Percentiles rank a stretch among this genome's conserved stretches.
Evolutionary conservation across 2,797 vertebrate species (phyloP).

Genomic region (Falco naumanni): DNA sequence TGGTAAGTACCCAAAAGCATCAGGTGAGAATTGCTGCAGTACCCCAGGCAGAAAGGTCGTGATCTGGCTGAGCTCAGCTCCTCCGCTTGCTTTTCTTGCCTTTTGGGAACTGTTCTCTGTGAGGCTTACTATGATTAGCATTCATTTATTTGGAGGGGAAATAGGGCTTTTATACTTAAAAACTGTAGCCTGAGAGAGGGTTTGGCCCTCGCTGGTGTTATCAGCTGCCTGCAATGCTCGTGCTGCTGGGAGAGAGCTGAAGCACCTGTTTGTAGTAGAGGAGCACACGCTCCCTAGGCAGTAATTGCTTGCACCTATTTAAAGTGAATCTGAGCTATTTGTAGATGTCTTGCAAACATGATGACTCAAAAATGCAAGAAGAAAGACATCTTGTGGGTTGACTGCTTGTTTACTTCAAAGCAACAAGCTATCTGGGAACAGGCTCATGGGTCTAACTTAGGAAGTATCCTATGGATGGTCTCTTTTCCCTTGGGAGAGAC

Average conservation of each 20-base stretch:
- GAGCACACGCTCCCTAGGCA: not conserved
- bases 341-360: not conserved
- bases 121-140: not conserved
- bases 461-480: not conserved
- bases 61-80: not conserved
- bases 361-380: not conserved
- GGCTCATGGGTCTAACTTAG: not conserved
- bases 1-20: constrained; percentile 84
- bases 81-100: not conserved
- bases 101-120: not conserved
- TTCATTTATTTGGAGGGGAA: not conserved
- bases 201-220: not conserved
- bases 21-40: constrained; percentile 70
- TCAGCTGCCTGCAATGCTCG: not conserved
- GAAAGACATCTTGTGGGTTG: not conserved
- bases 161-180: not conserved
- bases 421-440: not conserved
- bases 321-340: not conserved
- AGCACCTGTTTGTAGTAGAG: not conserved
- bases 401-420: not conserved
- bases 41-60: not conserved
- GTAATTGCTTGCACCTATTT: not conserved
- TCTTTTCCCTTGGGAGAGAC: not conserved
- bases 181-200: not conserved
- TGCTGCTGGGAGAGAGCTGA: not conserved